Evolutionary conservation across 2,113 vertebrate species (phyloP).

Genomic region (Sclerurus mexicanus): DNA sequence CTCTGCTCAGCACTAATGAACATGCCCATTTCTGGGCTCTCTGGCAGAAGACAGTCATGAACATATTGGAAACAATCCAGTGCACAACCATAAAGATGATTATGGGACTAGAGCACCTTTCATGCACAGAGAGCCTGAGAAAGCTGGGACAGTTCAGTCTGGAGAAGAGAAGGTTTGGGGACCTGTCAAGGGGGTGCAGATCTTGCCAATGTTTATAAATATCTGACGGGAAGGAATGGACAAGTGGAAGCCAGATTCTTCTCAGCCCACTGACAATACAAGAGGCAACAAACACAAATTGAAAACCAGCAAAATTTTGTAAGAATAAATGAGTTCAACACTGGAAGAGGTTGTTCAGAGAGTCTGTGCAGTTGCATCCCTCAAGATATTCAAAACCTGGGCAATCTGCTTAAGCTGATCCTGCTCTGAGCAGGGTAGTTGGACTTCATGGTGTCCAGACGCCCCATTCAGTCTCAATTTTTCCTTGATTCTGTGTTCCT

Average conservation of each 20-base stretch:
- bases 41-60: background rate
- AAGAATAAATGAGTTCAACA: background rate
- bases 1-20: background rate
- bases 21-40: background rate
- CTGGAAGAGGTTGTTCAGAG: background rate
- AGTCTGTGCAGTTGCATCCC: background rate
- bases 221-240: background rate
- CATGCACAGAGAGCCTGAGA: background rate
- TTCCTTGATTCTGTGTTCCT: background rate
- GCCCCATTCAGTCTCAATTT: accelerated
- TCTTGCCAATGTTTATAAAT: background rate
- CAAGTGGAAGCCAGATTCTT: background rate
- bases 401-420: background rate
- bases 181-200: background rate
- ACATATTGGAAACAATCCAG: background rate
- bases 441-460: background rate
- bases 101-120: background rate
- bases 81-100: background rate
- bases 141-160: background rate
- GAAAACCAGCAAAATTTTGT: background rate
- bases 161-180: background rate
- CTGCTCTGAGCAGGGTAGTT: background rate
- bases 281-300: background rate
- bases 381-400: background rate
- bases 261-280: background rate